phyloP scores from a whole-genome alignment of 2,888 invertebrate genomes.

The Seladonia tumulorum region DNA sequence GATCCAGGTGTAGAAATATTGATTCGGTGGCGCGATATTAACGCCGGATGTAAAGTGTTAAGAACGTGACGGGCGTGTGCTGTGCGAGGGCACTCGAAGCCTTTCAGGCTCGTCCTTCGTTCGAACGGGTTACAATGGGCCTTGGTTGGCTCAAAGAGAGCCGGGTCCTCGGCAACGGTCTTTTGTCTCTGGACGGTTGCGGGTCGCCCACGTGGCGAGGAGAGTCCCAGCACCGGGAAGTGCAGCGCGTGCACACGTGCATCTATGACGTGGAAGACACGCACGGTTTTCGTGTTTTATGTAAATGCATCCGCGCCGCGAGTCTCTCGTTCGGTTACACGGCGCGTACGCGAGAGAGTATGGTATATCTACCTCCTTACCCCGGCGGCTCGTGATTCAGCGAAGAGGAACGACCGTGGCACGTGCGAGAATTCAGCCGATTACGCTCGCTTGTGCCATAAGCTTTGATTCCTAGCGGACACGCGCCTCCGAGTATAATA shows the following conservation, averaged over 20 bases:
- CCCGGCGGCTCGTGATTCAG: constrained; percentile 33
- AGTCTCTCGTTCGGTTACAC: constrained; percentile 13
- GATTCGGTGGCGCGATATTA: neutral
- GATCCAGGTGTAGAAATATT: neutral
- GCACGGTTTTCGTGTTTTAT: constrained; percentile 55
- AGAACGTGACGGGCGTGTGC: neutral
- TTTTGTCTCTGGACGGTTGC: constrained; percentile 48
- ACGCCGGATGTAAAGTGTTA: constrained; percentile 3
- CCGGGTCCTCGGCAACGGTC: constrained; percentile 19
- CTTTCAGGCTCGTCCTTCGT: constrained; percentile 35
- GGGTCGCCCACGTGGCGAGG: constrained; percentile 57
- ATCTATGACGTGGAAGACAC: constrained; percentile 44
- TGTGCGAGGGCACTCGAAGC: constrained; percentile 1
- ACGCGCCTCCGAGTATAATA: constrained; percentile 38
- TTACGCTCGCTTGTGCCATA: neutral
- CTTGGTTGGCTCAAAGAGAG: constrained; percentile 38
- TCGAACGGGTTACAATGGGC: constrained; percentile 46
- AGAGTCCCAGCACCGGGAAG: constrained; percentile 31
- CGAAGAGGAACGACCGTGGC: constrained; percentile 30
- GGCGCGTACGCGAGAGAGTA: neutral
- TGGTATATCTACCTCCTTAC: neutral
- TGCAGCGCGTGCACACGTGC: constrained; percentile 39
- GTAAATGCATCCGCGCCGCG: constrained; percentile 41
- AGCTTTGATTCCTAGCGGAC: constrained; percentile 11
- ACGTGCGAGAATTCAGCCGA: constrained; percentile 49